Percentiles rank a stretch among this genome's conserved stretches.
Conservation (phyloP, 2,888 invertebrate species). For the Teinopalpus imperialis region DNA sequence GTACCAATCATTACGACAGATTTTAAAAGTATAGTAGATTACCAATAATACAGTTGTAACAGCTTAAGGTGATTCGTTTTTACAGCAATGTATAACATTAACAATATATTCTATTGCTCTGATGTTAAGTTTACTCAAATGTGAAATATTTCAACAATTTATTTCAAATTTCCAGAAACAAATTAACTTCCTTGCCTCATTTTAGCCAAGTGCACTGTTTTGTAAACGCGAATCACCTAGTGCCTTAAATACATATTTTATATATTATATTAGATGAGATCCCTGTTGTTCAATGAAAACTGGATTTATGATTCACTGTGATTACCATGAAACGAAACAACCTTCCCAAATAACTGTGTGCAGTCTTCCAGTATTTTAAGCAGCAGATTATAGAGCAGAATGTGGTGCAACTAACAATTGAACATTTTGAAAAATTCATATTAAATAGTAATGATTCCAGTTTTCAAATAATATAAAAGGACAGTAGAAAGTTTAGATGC, state of each 20-base stretch:
- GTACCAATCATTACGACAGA: slow-evolving; percentile 3
- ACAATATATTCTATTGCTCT: background rate
- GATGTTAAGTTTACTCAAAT: no score
- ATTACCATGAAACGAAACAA: no score
- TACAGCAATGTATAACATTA: slow-evolving; percentile 4
- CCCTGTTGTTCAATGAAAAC: slow-evolving; percentile 16
- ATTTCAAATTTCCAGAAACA: background rate
- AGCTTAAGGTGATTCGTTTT: slow-evolving; percentile 23
- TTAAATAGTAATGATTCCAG: slow-evolving; percentile 31
- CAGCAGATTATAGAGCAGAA: slow-evolving; percentile 42
- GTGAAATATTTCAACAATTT: background rate
- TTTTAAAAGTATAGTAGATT: slow-evolving; percentile 5
- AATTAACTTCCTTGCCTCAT: no score
- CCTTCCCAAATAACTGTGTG: slow-evolving; percentile 38
- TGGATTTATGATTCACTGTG: slow-evolving; percentile 5
- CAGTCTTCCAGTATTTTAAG: slow-evolving; percentile 73
- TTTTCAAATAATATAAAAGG: slow-evolving; percentile 15
- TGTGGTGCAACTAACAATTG: slow-evolving; percentile 40
- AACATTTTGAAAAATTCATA: slow-evolving; percentile 37
- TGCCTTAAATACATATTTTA: slow-evolving; percentile 15
- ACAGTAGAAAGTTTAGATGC: slow-evolving; percentile 37
- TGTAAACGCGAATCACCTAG: slow-evolving; percentile 22
- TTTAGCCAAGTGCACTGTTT: background rate
- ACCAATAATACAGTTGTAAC: background rate
- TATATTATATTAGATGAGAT: background rate